Percentiles rank a stretch among this genome's conserved stretches.
These are phyloP conservation scores for Rhingia campestris DNA, from an alignment of 2,888 invertebrate genomes.

Conservation along the genomic window DNA sequence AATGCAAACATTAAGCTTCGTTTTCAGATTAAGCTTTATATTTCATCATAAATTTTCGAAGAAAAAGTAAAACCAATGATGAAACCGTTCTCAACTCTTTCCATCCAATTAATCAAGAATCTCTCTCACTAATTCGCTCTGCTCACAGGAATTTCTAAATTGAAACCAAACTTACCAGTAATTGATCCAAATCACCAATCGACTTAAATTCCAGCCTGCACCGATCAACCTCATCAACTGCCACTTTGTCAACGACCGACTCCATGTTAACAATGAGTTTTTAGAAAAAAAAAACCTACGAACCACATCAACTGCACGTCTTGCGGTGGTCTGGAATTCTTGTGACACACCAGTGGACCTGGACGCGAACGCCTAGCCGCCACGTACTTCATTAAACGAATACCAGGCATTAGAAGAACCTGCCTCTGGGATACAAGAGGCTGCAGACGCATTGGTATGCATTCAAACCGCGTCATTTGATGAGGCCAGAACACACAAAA, in stretches of 20 bases:
- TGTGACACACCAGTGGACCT: constrained; percentile 46
- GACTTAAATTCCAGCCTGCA: constrained; percentile 42
- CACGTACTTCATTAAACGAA: constrained; percentile 69
- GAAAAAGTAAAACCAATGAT: neutral
- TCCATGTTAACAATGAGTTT: constrained; percentile 40
- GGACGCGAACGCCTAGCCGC: constrained; percentile 51
- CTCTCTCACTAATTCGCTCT: constrained; percentile 50
- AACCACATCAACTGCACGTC: constrained; percentile 1
- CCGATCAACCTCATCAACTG: constrained; percentile 62
- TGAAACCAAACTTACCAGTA: constrained; percentile 63
- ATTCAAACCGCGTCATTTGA: constrained; percentile 51
- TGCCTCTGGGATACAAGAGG: constrained; percentile 19
- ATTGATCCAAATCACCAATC: constrained; percentile 71
- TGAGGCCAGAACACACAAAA: constrained; percentile 24
- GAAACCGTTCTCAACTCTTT: neutral
- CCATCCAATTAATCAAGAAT: constrained; percentile 66
- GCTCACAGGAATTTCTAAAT: constrained; percentile 50
- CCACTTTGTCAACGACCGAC: constrained; percentile 64
- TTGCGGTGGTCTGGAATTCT: constrained; percentile 65
- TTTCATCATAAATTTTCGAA: neutral
- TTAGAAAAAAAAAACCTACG: constrained; percentile 4
- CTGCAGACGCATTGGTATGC: constrained; percentile 59
- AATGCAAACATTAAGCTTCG: no score
- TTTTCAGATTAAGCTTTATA: no score
- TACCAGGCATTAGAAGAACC: constrained; percentile 59